Evolutionary conservation across 2,888 invertebrate genomes (phyloP), one percentile per base, ranked within the genome.

Genomic region (Amblyjoppa fuscipennis): DNA sequence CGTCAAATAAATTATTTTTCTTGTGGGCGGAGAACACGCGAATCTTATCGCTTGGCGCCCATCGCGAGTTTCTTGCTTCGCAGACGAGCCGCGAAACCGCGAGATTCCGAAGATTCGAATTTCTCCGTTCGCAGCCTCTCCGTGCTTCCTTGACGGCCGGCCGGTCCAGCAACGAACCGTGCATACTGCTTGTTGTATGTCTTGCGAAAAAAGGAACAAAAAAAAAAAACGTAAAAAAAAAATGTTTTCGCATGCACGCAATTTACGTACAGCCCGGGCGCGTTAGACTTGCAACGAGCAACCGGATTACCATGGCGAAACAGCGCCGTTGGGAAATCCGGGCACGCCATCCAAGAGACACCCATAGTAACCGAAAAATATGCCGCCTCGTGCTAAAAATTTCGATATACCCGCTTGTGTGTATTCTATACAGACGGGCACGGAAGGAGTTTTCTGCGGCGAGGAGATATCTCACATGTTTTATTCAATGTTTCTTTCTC

Each of bases 311-410:
- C 76, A 71, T 84, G 69, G 53, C 53, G 64, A 41, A 84, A 84
- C 80, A 84, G 80, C 80, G 84, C 84, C 75, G 45, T 84, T 80
- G 80, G 84, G 74, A 84, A 84, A 84, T 84, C 80, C 76, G 59
- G 70, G 71, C 78, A 83, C 75, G 70, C 70, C 70, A 34, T 13
- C 25, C 68, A 31, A 71, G 64, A 64, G 38, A 75, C 51, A 51
- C 75, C 31, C 31, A 64, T 34, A 25, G 45, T 61, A 45, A 56
- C 66, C 80, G 31, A 84, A 71, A 84, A 84, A 84, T 76, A 84
- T 80, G 68, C 80, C 70, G 53, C 64, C 25, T 31, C 70, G 64
- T 70, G 75, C 49, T 25, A 64, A n/a, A 70, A 79, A 75, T 53
- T 64, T 75, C 69, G 51, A 74, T 75, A 70, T 34, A 61, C 75